These are phyloP conservation scores for Micrasema minimum DNA, from an alignment of 1,140 invertebrate genomes.

Conservation along the genomic window DNA sequence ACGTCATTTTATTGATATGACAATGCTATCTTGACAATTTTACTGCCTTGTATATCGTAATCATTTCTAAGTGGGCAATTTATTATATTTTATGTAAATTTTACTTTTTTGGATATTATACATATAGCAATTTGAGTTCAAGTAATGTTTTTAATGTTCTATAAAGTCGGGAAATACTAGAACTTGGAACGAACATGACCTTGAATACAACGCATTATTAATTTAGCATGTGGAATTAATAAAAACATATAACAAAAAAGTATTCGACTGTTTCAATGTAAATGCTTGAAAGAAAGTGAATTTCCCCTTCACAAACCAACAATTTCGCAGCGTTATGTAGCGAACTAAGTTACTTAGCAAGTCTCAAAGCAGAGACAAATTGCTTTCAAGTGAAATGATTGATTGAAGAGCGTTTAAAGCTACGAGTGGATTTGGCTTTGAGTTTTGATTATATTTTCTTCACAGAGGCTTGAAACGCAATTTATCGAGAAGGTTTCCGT, in stretches of 20 bases:
- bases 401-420: conserved; percentile 50
- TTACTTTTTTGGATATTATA: too few relatives aligned
- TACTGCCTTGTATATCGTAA: conserved; percentile 19
- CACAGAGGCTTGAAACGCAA: conserved; percentile 5
- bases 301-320: conserved; percentile 5
- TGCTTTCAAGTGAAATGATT: conserved; percentile 52
- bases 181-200: too few relatives aligned
- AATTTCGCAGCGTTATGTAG: conserved; percentile 25
- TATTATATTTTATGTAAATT: too few relatives aligned
- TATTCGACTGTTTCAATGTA: background rate
- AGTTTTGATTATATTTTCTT: conserved; percentile 31
- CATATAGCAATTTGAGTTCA: too few relatives aligned
- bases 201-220: too few relatives aligned
- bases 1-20: conserved; percentile 35
- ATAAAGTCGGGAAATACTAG: too few relatives aligned
- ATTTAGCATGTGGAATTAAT: too few relatives aligned
- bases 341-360: conserved; percentile 33
- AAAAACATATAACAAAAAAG: too few relatives aligned
- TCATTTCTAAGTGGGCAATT: conserved; percentile 14
- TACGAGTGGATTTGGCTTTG: conserved; percentile 34
- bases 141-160: too few relatives aligned
- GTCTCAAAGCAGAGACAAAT: conserved; percentile 52
- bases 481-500: conserved; percentile 9
- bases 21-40: conserved; percentile 34
- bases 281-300: conserved; percentile 22